Conservation (phyloP, 2,888 invertebrate species). For the Volucella zonaria region DNA sequence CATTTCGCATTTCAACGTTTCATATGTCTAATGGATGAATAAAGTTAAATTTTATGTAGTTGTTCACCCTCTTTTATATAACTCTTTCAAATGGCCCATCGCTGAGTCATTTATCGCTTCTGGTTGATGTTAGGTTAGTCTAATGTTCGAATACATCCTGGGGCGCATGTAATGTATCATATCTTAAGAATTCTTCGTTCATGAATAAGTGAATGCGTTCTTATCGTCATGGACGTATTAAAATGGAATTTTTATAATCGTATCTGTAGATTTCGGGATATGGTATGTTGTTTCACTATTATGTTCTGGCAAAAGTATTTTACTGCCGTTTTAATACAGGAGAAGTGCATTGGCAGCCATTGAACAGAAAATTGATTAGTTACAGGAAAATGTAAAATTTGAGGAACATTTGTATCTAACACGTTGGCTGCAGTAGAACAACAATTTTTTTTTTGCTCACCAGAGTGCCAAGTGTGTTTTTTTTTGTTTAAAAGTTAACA, state of each 20-base stretch:
- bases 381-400: too few species aligned
- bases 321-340: conserved; percentile 6
- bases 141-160: not conserved
- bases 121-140: conserved; percentile 39
- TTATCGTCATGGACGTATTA: conserved; percentile 41
- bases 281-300: conserved; percentile 74
- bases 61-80: conserved; percentile 15
- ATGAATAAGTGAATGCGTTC: conserved; percentile 53
- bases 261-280: conserved; percentile 10
- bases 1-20: conserved; percentile 49
- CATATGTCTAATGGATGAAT: conserved; percentile 37
- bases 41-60: conserved; percentile 64
- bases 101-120: conserved; percentile 47
- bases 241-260: conserved; percentile 51
- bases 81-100: conserved; percentile 35
- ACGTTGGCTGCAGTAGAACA: too few species aligned
- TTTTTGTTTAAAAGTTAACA: too few species aligned
- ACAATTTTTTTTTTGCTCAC: too few species aligned
- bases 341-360: too few species aligned
- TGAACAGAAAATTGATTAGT: too few species aligned
- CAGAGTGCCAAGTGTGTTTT: too few species aligned
- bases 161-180: conserved; percentile 7
- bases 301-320: conserved; percentile 57
- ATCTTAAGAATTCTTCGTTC: conserved; percentile 25
- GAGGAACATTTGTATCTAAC: too few species aligned